phyloP scores from a whole-genome alignment of 23 tunicate genomes.

The Ciona savignyi region DNA sequence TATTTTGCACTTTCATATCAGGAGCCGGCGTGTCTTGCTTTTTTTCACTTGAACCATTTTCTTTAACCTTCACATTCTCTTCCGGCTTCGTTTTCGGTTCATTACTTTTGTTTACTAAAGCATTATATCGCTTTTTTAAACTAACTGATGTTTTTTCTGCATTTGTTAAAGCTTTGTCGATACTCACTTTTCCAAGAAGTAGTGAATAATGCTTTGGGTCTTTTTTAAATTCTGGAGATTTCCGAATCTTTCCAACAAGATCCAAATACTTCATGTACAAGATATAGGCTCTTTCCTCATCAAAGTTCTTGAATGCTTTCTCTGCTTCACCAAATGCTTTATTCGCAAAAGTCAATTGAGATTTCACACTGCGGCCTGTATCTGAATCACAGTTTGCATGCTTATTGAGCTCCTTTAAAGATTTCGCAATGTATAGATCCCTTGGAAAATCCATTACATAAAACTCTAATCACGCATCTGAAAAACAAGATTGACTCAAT shows the following conservation, averaged over 20 bases:
- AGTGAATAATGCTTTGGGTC: constrained; percentile 34
- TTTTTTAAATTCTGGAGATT: constrained; percentile 43
- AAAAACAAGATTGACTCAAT: too few species aligned
- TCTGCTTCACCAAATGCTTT: constrained; percentile 60
- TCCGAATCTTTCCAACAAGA: constrained; percentile 33
- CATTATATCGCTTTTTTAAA: constrained; percentile 35
- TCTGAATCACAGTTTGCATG: background rate
- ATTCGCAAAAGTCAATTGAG: constrained; percentile 17
- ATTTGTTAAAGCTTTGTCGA: constrained; percentile 30
- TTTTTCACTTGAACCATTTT: background rate
- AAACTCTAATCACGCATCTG: background rate
- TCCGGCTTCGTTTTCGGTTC: constrained; percentile 4
- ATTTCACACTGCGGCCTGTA: background rate
- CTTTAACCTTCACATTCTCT: background rate
- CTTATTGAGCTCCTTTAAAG: background rate
- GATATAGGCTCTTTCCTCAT: constrained; percentile 84
- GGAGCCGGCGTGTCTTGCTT: background rate
- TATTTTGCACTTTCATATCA: background rate
- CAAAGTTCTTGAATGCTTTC: constrained; percentile 27
- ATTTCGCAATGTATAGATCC: background rate
- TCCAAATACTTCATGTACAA: constrained; percentile 81
- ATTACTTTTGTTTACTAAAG: background rate
- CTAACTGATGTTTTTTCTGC: constrained; percentile 53
- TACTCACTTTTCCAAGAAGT: constrained; percentile 28
- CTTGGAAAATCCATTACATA: background rate